Evolutionary conservation across 2,113 vertebrate genomes (phyloP).

Genomic region (Ibidorhyncha struthersii): DNA sequence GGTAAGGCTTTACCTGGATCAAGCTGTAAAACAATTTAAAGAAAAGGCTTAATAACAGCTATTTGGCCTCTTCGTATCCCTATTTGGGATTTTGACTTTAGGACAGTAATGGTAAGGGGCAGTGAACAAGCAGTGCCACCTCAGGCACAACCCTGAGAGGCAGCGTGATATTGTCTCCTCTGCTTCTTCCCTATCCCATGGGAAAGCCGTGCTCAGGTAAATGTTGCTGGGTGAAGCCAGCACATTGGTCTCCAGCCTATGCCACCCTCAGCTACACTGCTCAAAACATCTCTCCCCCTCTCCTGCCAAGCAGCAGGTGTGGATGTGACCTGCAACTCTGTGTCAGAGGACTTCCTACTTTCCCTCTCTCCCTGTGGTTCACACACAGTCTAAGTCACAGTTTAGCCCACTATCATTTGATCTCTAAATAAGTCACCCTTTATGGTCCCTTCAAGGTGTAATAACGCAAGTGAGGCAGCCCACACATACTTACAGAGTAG

Average conservation of each 20-base stretch:
- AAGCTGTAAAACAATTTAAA: conserved; percentile 78
- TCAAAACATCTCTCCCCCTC: neutral
- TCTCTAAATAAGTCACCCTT: neutral
- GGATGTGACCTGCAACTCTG: neutral
- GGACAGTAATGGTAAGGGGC: neutral
- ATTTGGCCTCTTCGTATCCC: neutral
- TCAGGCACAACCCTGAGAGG: neutral
- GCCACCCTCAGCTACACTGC: neutral
- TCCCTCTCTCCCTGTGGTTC: neutral
- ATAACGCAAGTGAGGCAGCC: neutral
- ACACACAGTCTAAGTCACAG: neutral
- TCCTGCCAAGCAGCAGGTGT: neutral
- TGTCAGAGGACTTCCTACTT: neutral
- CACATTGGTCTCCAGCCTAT: neutral
- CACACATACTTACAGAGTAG: neutral
- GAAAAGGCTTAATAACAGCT: neutral
- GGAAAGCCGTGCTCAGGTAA: neutral
- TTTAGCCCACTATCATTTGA: neutral
- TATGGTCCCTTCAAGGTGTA: neutral
- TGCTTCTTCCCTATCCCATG: neutral
- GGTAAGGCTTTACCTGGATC: conserved; percentile 88
- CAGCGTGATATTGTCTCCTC: neutral
- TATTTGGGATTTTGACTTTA: neutral
- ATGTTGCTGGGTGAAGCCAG: neutral
- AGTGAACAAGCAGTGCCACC: neutral